Conservation (phyloP, 2,888 invertebrate species). For the Caenorhabditis sulstoni region DNA sequence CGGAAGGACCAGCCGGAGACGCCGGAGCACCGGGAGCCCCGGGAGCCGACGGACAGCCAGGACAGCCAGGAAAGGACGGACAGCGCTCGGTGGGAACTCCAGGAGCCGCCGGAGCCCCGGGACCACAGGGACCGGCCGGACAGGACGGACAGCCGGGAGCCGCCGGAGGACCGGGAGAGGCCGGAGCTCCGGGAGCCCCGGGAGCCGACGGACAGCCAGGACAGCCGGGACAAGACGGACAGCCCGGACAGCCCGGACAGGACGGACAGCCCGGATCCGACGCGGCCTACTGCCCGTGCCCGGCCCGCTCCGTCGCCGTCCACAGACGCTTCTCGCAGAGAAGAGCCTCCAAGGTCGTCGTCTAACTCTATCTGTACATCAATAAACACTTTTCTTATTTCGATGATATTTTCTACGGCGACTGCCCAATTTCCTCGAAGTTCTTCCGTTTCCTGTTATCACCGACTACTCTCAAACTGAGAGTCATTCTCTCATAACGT, state of each 20-base stretch:
- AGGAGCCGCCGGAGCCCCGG: conserved; percentile 61
- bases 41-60: conserved; percentile 64
- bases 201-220: conserved; percentile 61
- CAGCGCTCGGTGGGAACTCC: conserved; percentile 60
- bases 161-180: conserved; percentile 61
- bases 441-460: too few relatives aligned
- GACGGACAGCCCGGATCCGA: conserved; percentile 65
- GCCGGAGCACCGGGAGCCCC: conserved; percentile 63
- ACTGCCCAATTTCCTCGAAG: too few relatives aligned
- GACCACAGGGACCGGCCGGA: conserved; percentile 62
- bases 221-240: conserved; percentile 57
- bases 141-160: conserved; percentile 62
- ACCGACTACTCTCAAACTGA: too few relatives aligned
- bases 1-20: conserved; percentile 63
- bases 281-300: conserved; percentile 66
- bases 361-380: not conserved
- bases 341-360: conserved; percentile 50
- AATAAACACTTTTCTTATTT: conserved; percentile 1
- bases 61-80: conserved; percentile 64
- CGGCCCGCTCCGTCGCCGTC: conserved; percentile 52
- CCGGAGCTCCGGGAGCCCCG: conserved; percentile 61
- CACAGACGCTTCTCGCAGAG: conserved; percentile 33
- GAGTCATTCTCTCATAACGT: too few relatives aligned
- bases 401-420: too few relatives aligned
- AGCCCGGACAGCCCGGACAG: conserved; percentile 43